Evolutionary conservation across 64 coral and sea anemone species (phyloP).

Genomic region (Actinia equina): DNA sequence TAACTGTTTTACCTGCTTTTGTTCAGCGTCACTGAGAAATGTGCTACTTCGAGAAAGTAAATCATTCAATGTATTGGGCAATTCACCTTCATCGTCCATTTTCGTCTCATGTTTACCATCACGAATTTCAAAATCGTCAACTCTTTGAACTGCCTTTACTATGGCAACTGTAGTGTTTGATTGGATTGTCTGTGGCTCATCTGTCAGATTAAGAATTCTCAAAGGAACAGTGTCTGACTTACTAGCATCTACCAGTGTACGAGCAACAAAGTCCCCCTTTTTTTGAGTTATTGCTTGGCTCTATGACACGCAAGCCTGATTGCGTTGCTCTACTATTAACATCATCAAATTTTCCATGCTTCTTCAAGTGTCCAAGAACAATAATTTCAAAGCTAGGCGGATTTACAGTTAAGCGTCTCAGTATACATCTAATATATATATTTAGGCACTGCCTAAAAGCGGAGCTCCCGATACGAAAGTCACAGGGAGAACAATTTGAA

Average conservation of each 20-base stretch:
- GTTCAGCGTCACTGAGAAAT: constrained; percentile 1
- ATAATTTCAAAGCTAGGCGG: constrained; percentile 12
- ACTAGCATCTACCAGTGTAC: constrained; percentile 12
- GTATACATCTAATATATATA: too few species aligned
- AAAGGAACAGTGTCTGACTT: neutral
- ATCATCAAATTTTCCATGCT: neutral
- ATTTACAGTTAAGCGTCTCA: neutral
- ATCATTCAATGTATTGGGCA: constrained; percentile 14
- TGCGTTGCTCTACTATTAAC: neutral
- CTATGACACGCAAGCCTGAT: neutral
- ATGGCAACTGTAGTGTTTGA: constrained; percentile 25
- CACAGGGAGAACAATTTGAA: too few species aligned
- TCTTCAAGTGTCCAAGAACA: neutral
- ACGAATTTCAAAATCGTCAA: neutral
- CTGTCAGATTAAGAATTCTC: constrained; percentile 3
- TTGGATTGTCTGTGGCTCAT: constrained; percentile 22
- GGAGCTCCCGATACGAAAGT: too few species aligned
- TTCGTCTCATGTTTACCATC: neutral
- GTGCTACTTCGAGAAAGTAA: neutral
- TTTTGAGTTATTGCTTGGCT: neutral
- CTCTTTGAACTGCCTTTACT: constrained; percentile 7
- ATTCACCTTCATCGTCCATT: neutral
- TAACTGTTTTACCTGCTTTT: neutral
- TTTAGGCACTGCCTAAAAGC: too few species aligned
- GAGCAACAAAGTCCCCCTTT: constrained; percentile 10